These are phyloP conservation scores for Neoniphon sammara DNA, from an alignment of 2,797 vertebrate species.

Conservation along the genomic window DNA sequence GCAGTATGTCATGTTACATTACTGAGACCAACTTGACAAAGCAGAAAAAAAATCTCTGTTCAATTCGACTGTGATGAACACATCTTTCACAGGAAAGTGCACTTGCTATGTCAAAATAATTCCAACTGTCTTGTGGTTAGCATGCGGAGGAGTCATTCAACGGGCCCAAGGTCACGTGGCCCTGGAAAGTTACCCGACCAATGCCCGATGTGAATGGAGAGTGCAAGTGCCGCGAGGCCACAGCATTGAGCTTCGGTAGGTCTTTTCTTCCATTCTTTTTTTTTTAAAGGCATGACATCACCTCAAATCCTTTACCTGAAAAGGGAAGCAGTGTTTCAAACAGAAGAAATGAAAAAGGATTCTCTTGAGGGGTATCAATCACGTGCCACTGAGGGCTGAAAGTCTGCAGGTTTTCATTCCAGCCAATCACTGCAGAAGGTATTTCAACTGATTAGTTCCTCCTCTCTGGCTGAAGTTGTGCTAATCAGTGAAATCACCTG, in stretches of 20 bases:
- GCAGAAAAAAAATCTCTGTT: neutral
- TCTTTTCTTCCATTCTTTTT: neutral
- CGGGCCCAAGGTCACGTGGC: conserved; percentile 87
- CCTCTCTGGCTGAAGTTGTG: no score
- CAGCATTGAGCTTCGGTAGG: conserved; percentile 88
- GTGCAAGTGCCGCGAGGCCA: conserved; percentile 83
- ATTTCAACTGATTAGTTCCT: no score
- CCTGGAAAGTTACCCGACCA: conserved; percentile 90
- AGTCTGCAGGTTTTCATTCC: no score
- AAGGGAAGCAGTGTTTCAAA: neutral
- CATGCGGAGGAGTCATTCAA: conserved; percentile 87
- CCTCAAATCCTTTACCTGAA: neutral
- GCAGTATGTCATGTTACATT: conserved; percentile 29
- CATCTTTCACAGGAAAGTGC: conserved; percentile 20
- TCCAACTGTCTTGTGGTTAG: conserved; percentile 67
- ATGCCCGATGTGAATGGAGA: conserved; percentile 90
- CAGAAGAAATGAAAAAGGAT: neutral
- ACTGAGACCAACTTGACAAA: neutral
- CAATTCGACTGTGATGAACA: conserved; percentile 25
- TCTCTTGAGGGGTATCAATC: neutral
- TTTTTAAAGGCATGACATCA: neutral
- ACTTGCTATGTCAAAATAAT: conserved; percentile 36
- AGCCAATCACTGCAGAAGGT: no score
- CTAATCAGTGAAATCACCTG: no score
- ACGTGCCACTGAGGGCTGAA: no score